Evolutionary conservation across 64 coral and sea anemone genomes (phyloP).

Genomic region (Pocillopora verrucosa): DNA sequence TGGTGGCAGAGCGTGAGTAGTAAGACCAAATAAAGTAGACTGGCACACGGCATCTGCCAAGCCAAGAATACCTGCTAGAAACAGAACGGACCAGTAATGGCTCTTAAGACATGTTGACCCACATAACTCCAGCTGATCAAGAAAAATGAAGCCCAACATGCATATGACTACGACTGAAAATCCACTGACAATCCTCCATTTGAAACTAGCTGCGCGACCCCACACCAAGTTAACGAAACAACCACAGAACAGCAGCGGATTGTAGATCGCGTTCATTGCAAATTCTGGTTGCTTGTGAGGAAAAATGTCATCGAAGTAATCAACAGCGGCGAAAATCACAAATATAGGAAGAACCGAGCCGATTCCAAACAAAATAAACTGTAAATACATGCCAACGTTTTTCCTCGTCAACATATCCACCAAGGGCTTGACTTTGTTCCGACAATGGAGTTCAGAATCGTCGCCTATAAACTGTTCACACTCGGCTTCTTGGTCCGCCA

Average conservation of each 20-base stretch:
- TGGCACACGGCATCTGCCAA: constrained; percentile 88
- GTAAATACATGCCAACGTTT: constrained; percentile 78
- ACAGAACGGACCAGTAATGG: constrained; percentile 85
- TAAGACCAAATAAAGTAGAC: constrained; percentile 88
- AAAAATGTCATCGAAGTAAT: constrained; percentile 91
- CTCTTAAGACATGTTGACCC: constrained; percentile 75
- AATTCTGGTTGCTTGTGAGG: constrained; percentile 88
- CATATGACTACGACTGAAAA: constrained; percentile 69
- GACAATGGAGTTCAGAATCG: constrained; percentile 33
- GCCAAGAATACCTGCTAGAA: constrained; percentile 78
- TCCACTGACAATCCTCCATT: constrained; percentile 78
- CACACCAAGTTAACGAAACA: constrained; percentile 89
- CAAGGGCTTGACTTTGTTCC: constrained; percentile 62
- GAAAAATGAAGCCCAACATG: constrained; percentile 77
- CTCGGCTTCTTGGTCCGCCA: constrained; percentile 88
- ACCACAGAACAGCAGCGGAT: constrained; percentile 86
- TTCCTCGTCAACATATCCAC: constrained; percentile 66
- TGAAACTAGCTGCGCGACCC: constrained; percentile 83
- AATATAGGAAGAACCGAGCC: constrained; percentile 84
- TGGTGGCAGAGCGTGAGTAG: constrained; percentile 84
- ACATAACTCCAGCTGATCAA: constrained; percentile 89
- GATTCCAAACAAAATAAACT: constrained; percentile 92
- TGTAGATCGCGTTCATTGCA: constrained; percentile 87
- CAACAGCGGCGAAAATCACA: constrained; percentile 87
- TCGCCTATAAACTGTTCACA: constrained; percentile 74